phyloP scores from a whole-genome alignment of 2,797 vertebrate species.

The Percopsis omiscomaycus region DNA sequence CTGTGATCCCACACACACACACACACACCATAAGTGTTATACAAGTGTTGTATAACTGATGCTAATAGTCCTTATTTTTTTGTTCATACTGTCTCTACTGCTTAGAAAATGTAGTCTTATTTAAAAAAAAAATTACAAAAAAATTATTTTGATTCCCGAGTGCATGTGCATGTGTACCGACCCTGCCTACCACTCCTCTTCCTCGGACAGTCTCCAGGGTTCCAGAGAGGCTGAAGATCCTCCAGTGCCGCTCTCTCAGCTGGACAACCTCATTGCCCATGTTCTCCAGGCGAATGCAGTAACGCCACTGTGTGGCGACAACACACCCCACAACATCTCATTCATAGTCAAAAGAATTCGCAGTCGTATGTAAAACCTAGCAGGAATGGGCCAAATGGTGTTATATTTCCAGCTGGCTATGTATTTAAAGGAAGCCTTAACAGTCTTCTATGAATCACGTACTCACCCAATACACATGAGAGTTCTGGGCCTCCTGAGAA shows the following conservation, averaged over 20 bases:
- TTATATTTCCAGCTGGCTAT: not conserved
- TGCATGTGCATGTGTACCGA: conserved; percentile 58
- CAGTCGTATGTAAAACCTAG: not conserved
- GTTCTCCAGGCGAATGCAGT: conserved; percentile 97
- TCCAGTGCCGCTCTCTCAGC: conserved; percentile 95
- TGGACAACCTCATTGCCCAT: conserved; percentile 92
- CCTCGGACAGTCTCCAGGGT: conserved; percentile 96
- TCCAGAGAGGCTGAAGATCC: conserved; percentile 97
- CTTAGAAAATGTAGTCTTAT: too few relatives aligned
- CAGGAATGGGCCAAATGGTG: not conserved
- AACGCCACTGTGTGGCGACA: conserved; percentile 85
- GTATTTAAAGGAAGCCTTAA: not conserved
- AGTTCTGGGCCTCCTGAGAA: conserved; percentile 94
- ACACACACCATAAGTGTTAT: not conserved
- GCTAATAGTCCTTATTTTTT: too few relatives aligned
- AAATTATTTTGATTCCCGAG: not conserved
- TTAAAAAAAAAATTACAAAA: too few relatives aligned
- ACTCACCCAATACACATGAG: conserved; percentile 99
- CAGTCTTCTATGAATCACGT: not conserved
- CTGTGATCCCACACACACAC: conserved; percentile 66
- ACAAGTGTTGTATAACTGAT: too few relatives aligned
- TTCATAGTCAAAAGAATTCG: not conserved
- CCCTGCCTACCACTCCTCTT: conserved; percentile 93
- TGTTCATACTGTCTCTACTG: too few relatives aligned
- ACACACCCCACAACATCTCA: not conserved